Conservation (phyloP, 2,113 vertebrate genomes). For the Uropsilus gracilis region DNA sequence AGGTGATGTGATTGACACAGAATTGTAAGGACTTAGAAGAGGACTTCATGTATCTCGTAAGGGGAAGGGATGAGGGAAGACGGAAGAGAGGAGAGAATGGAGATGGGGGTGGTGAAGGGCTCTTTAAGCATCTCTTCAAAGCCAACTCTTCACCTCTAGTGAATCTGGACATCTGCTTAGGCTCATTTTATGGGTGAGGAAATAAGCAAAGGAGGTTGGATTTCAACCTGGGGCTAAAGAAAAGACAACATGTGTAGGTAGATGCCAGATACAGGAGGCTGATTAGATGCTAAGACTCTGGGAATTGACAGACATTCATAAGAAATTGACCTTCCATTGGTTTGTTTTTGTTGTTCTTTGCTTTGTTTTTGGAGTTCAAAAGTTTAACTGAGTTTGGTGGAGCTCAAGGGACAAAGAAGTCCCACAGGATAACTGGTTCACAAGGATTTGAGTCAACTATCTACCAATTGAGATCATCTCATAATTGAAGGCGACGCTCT, state of each 20-base stretch:
- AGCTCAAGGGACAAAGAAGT: background rate
- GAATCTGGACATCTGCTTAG: background rate
- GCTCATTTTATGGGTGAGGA: background rate
- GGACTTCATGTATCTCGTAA: background rate
- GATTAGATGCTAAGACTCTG: background rate
- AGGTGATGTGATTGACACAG: background rate
- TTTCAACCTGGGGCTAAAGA: background rate
- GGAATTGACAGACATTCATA: background rate
- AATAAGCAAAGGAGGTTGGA: background rate
- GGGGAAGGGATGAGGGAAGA: background rate
- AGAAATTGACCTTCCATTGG: slow-evolving; percentile 26
- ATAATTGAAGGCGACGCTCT: background rate
- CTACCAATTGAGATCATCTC: background rate
- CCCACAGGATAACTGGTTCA: background rate
- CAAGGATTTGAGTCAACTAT: background rate
- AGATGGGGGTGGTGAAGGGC: background rate
- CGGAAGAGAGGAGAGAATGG: background rate
- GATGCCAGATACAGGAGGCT: background rate
- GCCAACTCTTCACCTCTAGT: background rate
- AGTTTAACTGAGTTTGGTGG: background rate
- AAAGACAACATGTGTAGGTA: background rate
- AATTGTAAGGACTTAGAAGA: background rate
- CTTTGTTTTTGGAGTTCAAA: background rate
- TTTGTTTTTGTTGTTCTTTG: too few species aligned
- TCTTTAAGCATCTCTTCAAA: background rate